Percentiles rank a stretch among this genome's conserved stretches.
These are phyloP conservation scores for Nemapogon koenigi DNA, from an alignment of 2,888 invertebrate species.

Conservation along the genomic window DNA sequence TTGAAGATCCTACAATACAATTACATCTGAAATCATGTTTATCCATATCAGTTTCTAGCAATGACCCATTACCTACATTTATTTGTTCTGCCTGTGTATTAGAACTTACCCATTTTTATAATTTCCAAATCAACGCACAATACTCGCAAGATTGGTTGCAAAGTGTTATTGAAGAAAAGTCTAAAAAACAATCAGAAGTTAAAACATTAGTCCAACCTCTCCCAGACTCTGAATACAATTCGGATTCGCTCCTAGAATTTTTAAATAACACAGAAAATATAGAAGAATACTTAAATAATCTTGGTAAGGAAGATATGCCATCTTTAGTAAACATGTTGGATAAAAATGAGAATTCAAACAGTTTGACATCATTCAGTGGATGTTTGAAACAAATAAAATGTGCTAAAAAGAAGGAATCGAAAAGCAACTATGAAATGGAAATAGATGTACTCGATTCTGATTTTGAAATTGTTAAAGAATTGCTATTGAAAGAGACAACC, in stretches of 20 bases:
- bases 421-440: slow-evolving; percentile 34
- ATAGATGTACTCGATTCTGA: slow-evolving; percentile 49
- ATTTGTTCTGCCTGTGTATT: slow-evolving; percentile 45
- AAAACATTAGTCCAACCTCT: slow-evolving; percentile 46
- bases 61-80: slow-evolving; percentile 41
- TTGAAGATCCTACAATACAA: slow-evolving; percentile 39
- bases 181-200: slow-evolving; percentile 32
- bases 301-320: slow-evolving; percentile 55
- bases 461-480: slow-evolving; percentile 39
- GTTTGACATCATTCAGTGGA: slow-evolving; percentile 25
- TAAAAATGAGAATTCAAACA: slow-evolving; percentile 30
- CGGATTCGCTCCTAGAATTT: slow-evolving; percentile 53
- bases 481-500: slow-evolving; percentile 35
- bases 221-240: slow-evolving; percentile 55
- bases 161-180: slow-evolving; percentile 34
- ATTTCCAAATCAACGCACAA: slow-evolving; percentile 50
- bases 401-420: slow-evolving; percentile 32
- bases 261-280: slow-evolving; percentile 53
- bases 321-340: slow-evolving; percentile 51
- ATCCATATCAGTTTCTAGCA: slow-evolving; percentile 29
- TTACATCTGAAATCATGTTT: slow-evolving; percentile 50
- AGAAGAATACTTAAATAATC: slow-evolving; percentile 47
- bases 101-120: slow-evolving; percentile 46
- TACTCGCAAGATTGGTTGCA: slow-evolving; percentile 55
- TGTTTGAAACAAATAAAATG: slow-evolving; percentile 23